phyloP scores from a whole-genome alignment of 1,140 invertebrate genomes.

The Helicoverpa armigera region DNA sequence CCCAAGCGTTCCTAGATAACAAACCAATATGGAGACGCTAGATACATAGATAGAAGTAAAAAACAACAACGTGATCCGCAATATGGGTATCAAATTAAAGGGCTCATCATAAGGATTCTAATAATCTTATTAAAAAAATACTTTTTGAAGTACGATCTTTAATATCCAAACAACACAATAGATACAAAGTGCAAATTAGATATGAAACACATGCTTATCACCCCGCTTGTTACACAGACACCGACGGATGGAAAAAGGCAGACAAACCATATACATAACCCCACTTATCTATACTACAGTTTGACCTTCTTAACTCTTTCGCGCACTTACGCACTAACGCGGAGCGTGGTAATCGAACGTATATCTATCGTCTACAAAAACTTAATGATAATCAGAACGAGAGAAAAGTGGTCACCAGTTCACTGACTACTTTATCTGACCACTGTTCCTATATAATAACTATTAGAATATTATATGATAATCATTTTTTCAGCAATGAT shows the following conservation, averaged over 20 bases:
- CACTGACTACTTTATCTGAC: not conserved
- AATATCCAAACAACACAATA: not conserved
- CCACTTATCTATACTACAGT: not conserved
- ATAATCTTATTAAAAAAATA: no score
- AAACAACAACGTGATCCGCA: no score
- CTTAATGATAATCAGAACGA: no score
- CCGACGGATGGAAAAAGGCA: not conserved
- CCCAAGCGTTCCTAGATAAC: no score
- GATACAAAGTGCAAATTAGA: not conserved
- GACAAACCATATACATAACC: constrained; percentile 12
- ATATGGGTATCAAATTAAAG: no score
- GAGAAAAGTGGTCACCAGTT: not conserved
- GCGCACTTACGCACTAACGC: not conserved
- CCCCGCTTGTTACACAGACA: not conserved
- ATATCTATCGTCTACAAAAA: not conserved
- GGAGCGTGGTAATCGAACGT: not conserved
- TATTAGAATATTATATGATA: no score
- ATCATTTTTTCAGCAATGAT: no score
- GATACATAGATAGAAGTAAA: no score
- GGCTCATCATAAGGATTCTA: no score
- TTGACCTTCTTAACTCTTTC: constrained; percentile 27
- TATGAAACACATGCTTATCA: not conserved
- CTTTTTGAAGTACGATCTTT: no score
- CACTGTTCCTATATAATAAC: no score
- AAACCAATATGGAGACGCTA: no score